Conservation (phyloP, 2,797 vertebrate genomes). For the Poecile montanus region DNA sequence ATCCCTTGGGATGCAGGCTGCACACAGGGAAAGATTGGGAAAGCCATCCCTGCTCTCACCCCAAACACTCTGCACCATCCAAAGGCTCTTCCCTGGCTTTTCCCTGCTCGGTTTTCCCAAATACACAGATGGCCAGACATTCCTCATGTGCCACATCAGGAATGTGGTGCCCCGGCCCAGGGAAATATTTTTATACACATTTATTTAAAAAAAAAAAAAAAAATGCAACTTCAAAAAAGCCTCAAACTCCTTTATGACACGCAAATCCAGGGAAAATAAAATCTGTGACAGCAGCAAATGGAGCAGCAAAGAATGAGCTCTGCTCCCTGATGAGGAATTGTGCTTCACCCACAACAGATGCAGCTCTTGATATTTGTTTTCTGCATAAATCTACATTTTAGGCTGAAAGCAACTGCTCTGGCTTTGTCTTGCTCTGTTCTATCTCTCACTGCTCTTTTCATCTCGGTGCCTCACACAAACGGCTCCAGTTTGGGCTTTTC, state of each 20-base stretch:
- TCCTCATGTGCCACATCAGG: neutral
- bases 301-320: neutral
- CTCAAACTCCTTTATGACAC: neutral
- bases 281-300: slow-evolving; percentile 7
- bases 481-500: neutral
- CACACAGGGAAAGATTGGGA: no score
- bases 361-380: slow-evolving; percentile 52
- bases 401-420: slow-evolving; percentile 13
- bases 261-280: neutral
- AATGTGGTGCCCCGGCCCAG: neutral
- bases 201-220: neutral
- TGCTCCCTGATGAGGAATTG: slow-evolving; percentile 56
- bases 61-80: neutral
- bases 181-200: neutral
- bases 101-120: neutral
- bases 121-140: neutral
- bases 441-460: neutral
- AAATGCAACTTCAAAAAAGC: neutral
- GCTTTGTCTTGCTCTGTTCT: slow-evolving; percentile 28
- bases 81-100: neutral
- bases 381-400: slow-evolving; percentile 69
- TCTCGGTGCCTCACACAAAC: neutral
- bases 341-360: slow-evolving; percentile 54
- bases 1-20: neutral
- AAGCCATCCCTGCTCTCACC: neutral